Evolutionary conservation across 1,140 invertebrate species (phyloP), one percentile per base, ranked within the genome.

Genomic region (Ostrea denselamellosa): DNA sequence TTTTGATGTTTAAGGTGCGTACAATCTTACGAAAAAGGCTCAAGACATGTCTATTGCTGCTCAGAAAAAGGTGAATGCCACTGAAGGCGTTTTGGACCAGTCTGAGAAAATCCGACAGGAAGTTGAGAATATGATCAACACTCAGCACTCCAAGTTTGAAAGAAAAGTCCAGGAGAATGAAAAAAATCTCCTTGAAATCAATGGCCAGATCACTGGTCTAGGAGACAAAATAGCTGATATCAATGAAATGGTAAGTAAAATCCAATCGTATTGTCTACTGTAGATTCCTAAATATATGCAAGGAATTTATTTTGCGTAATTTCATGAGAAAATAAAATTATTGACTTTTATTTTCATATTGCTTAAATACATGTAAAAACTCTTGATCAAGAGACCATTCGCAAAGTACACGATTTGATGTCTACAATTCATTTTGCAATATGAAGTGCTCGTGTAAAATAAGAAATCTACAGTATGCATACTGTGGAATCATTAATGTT

Each of bases 1-100:
- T 83, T 83, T 53, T 71, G 10, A 85, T 51, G 77, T 54, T 83
- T 17, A 85, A 96, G 96, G 98, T 77, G 98, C 98, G 2, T 95
- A 99, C 71, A 98, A 98, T 93, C 96, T 99, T 4, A 99, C 98
- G 0, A 96, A 97, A 44, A 97, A 96, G 96, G 98, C 97, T 95
- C 96, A 96, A 93, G 96, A 96, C 93, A 96, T 94, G 92, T 97
- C 95, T 91, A 96, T 95, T 94, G 96, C 94, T 71, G 96, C 97
- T 91, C 95, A 98, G 94, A 95, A 97, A 94, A 90, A 91, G 95
- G 97, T 96, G 89, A 91, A 96, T 94, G 92, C 91, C 10, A 93
- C 94, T 54, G 87, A 90, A 62, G 95, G 91, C 90, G 94, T 96
- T 28, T 94, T 98, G 17, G 95, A 95, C 22, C 97, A 98, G 89